Evolutionary conservation across 2,113 vertebrate species (phyloP).

Genomic region (Cnemophilus loriae): DNA sequence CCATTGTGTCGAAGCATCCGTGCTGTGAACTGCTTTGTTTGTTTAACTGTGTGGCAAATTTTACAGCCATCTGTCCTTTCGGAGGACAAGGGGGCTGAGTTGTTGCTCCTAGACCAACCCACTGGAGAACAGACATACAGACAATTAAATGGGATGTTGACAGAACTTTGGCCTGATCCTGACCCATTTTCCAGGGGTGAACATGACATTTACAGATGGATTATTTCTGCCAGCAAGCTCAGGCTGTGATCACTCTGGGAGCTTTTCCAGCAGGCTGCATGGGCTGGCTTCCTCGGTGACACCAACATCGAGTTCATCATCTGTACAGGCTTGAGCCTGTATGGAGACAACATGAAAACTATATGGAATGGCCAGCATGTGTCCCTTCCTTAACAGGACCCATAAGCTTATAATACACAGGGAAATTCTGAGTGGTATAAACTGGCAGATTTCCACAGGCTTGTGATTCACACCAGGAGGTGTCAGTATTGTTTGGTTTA

Average conservation of each 20-base stretch:
- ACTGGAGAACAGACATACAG: background rate
- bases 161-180: background rate
- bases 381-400: background rate
- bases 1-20: background rate
- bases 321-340: background rate
- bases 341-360: background rate
- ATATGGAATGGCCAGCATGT: background rate
- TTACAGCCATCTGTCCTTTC: background rate
- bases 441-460: background rate
- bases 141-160: background rate
- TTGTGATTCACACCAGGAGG: background rate
- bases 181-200: background rate
- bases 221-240: background rate
- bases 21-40: background rate
- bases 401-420: background rate
- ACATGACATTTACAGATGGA: background rate
- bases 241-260: background rate
- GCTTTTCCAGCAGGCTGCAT: background rate
- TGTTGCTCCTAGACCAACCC: background rate
- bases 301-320: background rate
- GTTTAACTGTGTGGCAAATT: background rate
- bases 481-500: background rate
- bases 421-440: background rate
- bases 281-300: background rate
- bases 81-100: background rate